Evolutionary conservation across 37 sponge, comb jelly and placozoan genomes (phyloP).

Genomic region (Theonella swinhoei): DNA sequence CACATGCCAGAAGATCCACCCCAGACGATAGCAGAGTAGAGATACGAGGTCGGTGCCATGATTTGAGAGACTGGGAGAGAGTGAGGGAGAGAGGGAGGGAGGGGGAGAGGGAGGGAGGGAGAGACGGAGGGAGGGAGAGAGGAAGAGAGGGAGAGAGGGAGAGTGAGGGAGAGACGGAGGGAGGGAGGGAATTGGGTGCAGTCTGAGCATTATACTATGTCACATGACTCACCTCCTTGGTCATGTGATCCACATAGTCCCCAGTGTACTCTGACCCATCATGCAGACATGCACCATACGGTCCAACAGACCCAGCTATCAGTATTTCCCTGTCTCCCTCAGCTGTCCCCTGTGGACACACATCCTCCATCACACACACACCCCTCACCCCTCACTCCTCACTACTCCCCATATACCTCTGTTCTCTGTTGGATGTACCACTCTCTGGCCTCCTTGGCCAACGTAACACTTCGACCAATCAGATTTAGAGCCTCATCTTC

Average conservation of each 20-base stretch:
- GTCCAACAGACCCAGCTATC: constrained; percentile 93
- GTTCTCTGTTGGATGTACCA: constrained; percentile 11
- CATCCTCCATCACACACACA: no score
- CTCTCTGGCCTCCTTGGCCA: constrained; percentile 75
- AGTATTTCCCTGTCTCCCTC: constrained; percentile 5
- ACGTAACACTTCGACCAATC: constrained; percentile 64
- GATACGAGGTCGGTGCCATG: constrained; percentile 77
- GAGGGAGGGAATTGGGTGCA: no score
- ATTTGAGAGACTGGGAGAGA: constrained; percentile 46
- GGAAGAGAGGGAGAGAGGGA: no score
- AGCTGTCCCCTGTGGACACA: no score
- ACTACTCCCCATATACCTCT: no score
- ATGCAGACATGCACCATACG: constrained; percentile 84
- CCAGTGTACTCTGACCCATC: constrained; percentile 90
- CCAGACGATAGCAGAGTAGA: constrained; percentile 38
- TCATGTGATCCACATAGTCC: constrained; percentile 76
- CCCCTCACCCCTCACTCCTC: no score
- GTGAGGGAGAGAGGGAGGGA: not conserved
- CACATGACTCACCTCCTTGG: constrained; percentile 46
- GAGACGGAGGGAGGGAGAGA: not conserved
- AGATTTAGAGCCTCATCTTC: constrained; percentile 41
- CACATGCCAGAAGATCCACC: constrained; percentile 82
- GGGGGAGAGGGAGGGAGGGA: not conserved
- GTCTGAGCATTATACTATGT: not conserved
- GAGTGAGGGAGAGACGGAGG: no score